Percentiles rank a stretch among this genome's conserved stretches.
These are phyloP conservation scores for Paracanthobrama guichenoti DNA, from an alignment of 2,113 vertebrate species.

Conservation along the genomic window DNA sequence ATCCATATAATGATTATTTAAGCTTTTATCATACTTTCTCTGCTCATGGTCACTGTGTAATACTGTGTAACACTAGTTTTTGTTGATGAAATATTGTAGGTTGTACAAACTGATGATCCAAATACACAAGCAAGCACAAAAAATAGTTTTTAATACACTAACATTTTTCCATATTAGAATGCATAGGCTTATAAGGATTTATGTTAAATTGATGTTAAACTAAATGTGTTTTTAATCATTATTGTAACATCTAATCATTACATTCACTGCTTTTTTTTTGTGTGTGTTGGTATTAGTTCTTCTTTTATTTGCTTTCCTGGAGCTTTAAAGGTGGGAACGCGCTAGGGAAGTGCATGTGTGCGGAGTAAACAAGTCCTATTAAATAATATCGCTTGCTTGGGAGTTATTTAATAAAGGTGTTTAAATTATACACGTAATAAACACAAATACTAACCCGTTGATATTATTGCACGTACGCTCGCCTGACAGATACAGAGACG, in stretches of 20 bases:
- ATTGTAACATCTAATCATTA: too few species aligned
- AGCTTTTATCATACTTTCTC: background rate
- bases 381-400: background rate
- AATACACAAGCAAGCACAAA: too few species aligned
- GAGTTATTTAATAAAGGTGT: background rate
- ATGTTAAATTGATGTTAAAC: background rate
- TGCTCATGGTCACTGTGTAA: too few species aligned
- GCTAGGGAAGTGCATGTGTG: background rate
- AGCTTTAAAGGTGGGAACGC: background rate
- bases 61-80: too few species aligned
- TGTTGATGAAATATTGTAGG: too few species aligned
- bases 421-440: background rate
- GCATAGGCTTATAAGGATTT: too few species aligned
- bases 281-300: background rate
- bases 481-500: background rate
- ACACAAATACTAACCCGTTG: background rate
- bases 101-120: background rate
- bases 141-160: too few species aligned
- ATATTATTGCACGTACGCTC: background rate
- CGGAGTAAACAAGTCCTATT: background rate
- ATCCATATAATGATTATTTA: background rate
- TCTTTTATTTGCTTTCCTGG: background rate
- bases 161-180: too few species aligned
- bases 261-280: background rate
- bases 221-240: background rate